Evolutionary conservation across 2,797 vertebrate species (phyloP).

Genomic region (Sebastes hopkinsi): DNA sequence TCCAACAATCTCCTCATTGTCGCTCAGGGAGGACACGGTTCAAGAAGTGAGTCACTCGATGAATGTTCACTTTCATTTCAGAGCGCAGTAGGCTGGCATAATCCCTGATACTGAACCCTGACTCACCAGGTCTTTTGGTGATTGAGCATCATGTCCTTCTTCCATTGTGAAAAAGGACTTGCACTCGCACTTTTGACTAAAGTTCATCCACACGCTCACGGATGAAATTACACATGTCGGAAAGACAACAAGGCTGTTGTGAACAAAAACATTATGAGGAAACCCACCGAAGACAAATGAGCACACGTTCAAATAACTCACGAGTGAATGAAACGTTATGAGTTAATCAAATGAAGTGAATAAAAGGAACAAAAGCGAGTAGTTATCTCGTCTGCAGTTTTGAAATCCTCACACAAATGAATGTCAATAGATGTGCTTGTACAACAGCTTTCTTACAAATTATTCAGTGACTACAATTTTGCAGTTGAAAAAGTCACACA

Average conservation of each 20-base stretch:
- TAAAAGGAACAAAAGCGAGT: constrained; percentile 69
- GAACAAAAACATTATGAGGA: constrained; percentile 63
- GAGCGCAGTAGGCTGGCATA: constrained; percentile 80
- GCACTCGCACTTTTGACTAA: constrained; percentile 52
- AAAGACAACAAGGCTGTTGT: constrained; percentile 67
- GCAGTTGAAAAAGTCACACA: constrained; percentile 81
- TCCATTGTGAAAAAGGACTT: constrained; percentile 45
- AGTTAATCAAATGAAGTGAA: constrained; percentile 80
- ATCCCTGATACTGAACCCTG: constrained; percentile 78
- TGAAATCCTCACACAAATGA: constrained; percentile 71
- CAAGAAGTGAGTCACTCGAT: constrained; percentile 74
- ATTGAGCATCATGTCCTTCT: constrained; percentile 45
- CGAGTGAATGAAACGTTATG: constrained; percentile 67
- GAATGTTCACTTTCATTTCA: constrained; percentile 89
- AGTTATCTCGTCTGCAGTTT: constrained; percentile 63
- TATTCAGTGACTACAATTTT: constrained; percentile 81
- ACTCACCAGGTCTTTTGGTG: constrained; percentile 79
- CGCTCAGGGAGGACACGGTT: constrained; percentile 60
- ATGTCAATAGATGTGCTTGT: constrained; percentile 76
- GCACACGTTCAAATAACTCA: constrained; percentile 56
- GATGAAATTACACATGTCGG: constrained; percentile 53
- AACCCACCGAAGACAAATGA: constrained; percentile 57
- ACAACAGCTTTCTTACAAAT: constrained; percentile 81
- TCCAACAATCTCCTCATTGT: constrained; percentile 86
- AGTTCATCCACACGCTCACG: constrained; percentile 41